These are phyloP conservation scores for Eptatretus burgeri DNA, from an alignment of 2,113 vertebrate species.

Conservation along the genomic window DNA sequence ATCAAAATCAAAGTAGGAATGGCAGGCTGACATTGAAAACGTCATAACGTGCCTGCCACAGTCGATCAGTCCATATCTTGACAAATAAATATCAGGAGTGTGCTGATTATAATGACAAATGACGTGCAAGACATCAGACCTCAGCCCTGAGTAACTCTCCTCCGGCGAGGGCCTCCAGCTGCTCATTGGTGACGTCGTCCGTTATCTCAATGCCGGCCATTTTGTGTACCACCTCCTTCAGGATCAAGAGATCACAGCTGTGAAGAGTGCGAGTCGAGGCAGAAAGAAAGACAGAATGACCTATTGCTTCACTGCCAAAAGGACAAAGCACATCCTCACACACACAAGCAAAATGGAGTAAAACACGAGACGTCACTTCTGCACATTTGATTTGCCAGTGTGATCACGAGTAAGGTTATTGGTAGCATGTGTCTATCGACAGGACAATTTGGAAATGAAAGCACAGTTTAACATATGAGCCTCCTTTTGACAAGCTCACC, in stretches of 20 bases:
- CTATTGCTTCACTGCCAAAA: background rate
- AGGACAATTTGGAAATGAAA: too few species aligned
- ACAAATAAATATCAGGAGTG: too few species aligned
- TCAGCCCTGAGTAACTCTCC: slow-evolving; percentile 93
- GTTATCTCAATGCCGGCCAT: slow-evolving; percentile 98
- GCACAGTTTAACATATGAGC: background rate
- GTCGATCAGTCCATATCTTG: too few species aligned
- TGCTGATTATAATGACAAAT: too few species aligned
- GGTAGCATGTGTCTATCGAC: background rate
- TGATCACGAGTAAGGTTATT: background rate
- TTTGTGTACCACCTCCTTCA: slow-evolving; percentile 97
- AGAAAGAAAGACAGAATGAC: too few species aligned
- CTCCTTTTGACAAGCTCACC: slow-evolving; percentile 20
- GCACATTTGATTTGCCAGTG: background rate
- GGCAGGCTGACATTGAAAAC: too few species aligned
- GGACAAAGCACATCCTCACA: background rate
- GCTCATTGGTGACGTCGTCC: slow-evolving; percentile 86
- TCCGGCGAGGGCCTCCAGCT: slow-evolving; percentile 89
- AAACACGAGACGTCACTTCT: background rate
- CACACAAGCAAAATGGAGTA: slow-evolving; percentile 9
- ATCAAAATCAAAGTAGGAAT: background rate
- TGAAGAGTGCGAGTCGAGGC: slow-evolving; percentile 8
- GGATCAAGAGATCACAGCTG: slow-evolving; percentile 88
- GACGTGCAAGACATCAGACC: slow-evolving; percentile 17
- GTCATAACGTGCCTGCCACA: background rate